Evolutionary conservation across 2,797 vertebrate species (phyloP).

Genomic region (Epinephelus coioides): DNA sequence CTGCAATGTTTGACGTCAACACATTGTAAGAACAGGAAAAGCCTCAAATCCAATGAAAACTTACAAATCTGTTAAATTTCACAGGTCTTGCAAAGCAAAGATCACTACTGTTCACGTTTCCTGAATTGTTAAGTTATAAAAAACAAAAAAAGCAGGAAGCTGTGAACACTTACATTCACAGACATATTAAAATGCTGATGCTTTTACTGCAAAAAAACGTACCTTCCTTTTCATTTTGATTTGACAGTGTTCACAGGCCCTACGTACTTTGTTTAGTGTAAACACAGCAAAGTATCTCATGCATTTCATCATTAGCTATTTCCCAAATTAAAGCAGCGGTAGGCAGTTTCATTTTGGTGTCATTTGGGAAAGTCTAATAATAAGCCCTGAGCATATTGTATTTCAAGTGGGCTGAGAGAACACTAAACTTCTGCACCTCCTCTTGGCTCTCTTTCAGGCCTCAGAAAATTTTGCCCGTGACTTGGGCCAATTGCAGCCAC

Average conservation of each 20-base stretch:
- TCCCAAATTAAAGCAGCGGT: neutral
- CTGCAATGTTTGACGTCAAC: slow-evolving; percentile 16
- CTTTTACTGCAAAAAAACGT: neutral
- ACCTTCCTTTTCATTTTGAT: neutral
- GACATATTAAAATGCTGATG: neutral
- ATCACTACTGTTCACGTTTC: neutral
- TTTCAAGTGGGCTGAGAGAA: no score
- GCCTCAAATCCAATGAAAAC: slow-evolving; percentile 28
- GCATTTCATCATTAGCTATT: neutral
- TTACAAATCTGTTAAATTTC: slow-evolving; percentile 9
- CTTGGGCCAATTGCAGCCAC: no score
- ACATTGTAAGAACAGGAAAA: slow-evolving; percentile 3
- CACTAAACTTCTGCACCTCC: no score
- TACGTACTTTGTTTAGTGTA: neutral
- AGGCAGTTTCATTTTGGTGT: no score
- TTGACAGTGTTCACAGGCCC: neutral
- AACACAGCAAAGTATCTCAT: neutral
- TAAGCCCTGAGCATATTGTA: no score
- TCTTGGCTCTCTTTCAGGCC: no score
- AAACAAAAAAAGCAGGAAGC: slow-evolving; percentile 1
- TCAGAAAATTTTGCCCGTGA: no score
- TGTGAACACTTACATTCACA: slow-evolving; percentile 14
- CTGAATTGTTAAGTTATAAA: neutral
- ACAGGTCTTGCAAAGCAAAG: slow-evolving; percentile 11
- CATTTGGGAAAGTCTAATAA: no score